Percentiles rank a stretch among this genome's conserved stretches.
These are phyloP conservation scores for Ephestia elutella DNA, from an alignment of 1,140 invertebrate species.

Conservation along the genomic window DNA sequence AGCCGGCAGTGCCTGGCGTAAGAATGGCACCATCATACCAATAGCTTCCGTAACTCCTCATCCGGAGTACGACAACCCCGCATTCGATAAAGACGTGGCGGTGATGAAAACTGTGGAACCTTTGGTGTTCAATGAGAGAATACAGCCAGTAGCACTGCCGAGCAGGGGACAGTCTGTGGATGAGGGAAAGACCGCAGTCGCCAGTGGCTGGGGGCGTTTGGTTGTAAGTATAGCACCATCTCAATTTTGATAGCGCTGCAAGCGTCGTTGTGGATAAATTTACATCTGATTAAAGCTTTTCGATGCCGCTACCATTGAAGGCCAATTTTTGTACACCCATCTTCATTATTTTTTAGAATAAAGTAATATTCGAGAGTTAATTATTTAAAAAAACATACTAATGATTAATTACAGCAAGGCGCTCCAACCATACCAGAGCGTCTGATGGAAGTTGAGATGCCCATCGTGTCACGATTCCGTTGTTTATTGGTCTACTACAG, in stretches of 20 bases:
- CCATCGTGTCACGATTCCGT: conserved; percentile 33
- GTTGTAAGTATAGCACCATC: conserved; percentile 23
- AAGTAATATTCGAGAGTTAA: too few species aligned
- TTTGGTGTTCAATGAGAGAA: conserved; percentile 43
- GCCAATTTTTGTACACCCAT: too few species aligned
- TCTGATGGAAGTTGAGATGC: conserved; percentile 49
- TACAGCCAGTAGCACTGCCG: conserved; percentile 44
- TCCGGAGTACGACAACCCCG: conserved; percentile 63
- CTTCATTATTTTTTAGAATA: too few species aligned
- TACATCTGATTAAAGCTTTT: too few species aligned
- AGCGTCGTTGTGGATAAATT: too few species aligned
- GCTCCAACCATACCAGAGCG: conserved; percentile 45
- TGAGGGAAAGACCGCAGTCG: conserved; percentile 31
- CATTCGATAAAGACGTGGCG: conserved; percentile 77
- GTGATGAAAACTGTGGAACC: conserved; percentile 64
- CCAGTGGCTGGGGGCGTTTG: conserved; percentile 59
- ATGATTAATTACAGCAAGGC: too few species aligned
- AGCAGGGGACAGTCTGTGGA: conserved; percentile 24
- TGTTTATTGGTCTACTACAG: conserved; percentile 33
- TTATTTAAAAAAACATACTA: too few species aligned
- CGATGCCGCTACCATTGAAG: too few species aligned
- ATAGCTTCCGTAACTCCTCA: conserved; percentile 65
- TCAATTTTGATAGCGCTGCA: neutral
- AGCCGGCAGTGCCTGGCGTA: conserved; percentile 56
- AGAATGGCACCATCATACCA: conserved; percentile 56